A percentile compares a stretch with the other conserved stretches of the same genome.
phyloP scores from a whole-genome alignment of 2,888 invertebrate genomes.

The Tiphia femorata region DNA sequence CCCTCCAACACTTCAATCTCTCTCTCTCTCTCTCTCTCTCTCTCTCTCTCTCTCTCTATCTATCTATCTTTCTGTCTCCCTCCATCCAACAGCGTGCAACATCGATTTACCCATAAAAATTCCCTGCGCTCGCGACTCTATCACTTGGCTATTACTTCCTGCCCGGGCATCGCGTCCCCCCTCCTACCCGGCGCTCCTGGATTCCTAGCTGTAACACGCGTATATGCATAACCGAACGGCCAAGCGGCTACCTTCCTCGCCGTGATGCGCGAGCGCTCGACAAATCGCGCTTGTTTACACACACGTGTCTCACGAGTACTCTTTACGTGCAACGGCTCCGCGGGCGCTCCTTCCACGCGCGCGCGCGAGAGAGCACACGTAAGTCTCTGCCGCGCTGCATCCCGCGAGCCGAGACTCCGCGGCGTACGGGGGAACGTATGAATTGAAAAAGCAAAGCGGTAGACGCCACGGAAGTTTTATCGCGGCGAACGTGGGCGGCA shows the following conservation, averaged over 20 bases:
- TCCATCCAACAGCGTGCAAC: constrained; percentile 47
- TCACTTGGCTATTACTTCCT: constrained; percentile 65
- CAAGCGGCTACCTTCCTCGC: too few relatives aligned
- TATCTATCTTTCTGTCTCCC: constrained; percentile 11
- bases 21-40: constrained; percentile 7
- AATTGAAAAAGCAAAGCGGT: constrained; percentile 1
- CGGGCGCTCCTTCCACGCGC: neutral
- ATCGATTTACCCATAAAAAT: constrained; percentile 68
- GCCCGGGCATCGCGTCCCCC: constrained; percentile 52
- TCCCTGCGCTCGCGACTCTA: constrained; percentile 61
- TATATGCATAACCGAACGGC: constrained; percentile 9
- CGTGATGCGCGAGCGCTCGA: constrained; percentile 5
- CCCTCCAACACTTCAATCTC: neutral
- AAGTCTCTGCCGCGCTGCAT: neutral
- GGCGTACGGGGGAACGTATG: neutral
- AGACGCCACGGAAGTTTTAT: too few relatives aligned
- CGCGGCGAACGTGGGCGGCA: neutral
- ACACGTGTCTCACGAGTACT: too few relatives aligned
- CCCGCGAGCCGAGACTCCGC: neutral
- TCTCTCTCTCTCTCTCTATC: constrained; percentile 7
- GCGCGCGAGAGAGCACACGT: neutral
- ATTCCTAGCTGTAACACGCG: constrained; percentile 29
- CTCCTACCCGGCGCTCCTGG: constrained; percentile 17
- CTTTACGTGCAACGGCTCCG: neutral
- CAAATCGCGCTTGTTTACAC: neutral